Conservation (phyloP, 2,888 invertebrate genomes). For the Cinara cedri region DNA sequence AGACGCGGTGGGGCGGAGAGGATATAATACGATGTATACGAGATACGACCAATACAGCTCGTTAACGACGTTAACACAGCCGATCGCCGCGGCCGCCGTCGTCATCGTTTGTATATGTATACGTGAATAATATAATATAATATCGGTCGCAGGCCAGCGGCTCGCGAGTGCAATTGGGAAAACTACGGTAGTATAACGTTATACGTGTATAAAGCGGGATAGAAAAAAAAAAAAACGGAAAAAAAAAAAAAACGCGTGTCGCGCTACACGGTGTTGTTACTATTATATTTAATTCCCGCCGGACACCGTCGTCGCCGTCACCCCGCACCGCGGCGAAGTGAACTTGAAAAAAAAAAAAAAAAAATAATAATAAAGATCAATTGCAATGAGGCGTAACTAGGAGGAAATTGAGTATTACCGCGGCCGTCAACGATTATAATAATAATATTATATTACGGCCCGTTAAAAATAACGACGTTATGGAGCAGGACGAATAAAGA, state of each 20-base stretch:
- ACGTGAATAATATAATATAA: too few relatives aligned
- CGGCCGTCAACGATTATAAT: constrained; percentile 12
- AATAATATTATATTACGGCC: constrained; percentile 11
- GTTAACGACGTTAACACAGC: constrained; percentile 7
- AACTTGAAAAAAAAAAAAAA: neutral
- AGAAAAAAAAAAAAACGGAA: too few relatives aligned
- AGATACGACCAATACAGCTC: constrained; percentile 18
- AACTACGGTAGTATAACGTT: too few relatives aligned
- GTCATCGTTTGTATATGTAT: too few relatives aligned
- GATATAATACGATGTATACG: too few relatives aligned
- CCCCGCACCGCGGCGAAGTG: constrained; percentile 3
- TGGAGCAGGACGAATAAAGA: neutral
- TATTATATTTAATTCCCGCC: constrained; percentile 35
- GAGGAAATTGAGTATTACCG: constrained; percentile 52
- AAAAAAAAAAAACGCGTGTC: neutral
- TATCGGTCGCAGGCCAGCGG: too few relatives aligned
- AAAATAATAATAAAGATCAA: constrained; percentile 34
- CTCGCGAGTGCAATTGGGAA: neutral
- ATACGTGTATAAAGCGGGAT: too few relatives aligned
- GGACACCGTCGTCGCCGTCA: neutral
- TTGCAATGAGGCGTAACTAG: constrained; percentile 48
- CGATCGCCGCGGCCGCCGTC: too few relatives aligned
- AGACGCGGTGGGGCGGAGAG: too few relatives aligned
- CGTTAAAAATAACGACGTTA: constrained; percentile 28
- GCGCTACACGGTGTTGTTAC: neutral